phyloP scores from a whole-genome alignment of 2,113 vertebrate species.

The Salvelinus sp. region DNA sequence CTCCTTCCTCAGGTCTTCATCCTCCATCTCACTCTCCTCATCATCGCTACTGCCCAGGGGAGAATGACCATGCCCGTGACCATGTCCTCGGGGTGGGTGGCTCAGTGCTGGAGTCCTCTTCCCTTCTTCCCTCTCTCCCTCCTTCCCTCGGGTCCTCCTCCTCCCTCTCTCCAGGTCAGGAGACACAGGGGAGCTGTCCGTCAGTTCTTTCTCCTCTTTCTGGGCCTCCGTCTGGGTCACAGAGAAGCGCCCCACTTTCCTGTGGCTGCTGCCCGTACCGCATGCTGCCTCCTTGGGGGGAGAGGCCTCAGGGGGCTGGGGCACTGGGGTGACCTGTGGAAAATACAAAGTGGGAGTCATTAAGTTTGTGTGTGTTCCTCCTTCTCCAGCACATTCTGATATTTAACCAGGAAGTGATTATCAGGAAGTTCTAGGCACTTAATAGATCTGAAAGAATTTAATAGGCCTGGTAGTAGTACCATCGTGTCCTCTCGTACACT shows the following conservation, averaged over 20 bases:
- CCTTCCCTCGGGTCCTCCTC: conserved; percentile 64
- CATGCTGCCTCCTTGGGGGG: conserved; percentile 35
- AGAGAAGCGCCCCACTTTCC: conserved; percentile 78
- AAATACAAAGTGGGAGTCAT: conserved; percentile 9
- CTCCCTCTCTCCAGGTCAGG: conserved; percentile 65
- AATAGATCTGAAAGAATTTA: too few relatives aligned
- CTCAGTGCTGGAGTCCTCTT: conserved; percentile 56
- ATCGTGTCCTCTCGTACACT: too few relatives aligned
- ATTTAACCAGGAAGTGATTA: neutral
- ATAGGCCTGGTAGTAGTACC: too few relatives aligned
- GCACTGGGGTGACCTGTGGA: conserved; percentile 80
- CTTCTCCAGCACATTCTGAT: neutral
- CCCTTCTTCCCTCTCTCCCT: conserved; percentile 65
- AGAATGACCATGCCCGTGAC: conserved; percentile 75
- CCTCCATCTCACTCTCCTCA: conserved; percentile 84
- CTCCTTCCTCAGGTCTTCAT: conserved; percentile 83
- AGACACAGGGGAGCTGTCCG: conserved; percentile 68
- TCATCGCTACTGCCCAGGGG: conserved; percentile 85
- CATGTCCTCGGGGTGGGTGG: conserved; percentile 48
- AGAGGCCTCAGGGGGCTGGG: conserved; percentile 61
- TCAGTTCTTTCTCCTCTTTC: conserved; percentile 56
- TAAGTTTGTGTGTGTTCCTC: neutral
- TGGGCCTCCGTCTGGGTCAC: conserved; percentile 66
- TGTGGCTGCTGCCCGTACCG: conserved; percentile 51
- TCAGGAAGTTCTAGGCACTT: too few relatives aligned